Evolutionary conservation across 2,113 vertebrate species (phyloP).

Genomic region (Chaenogobius annularis): DNA sequence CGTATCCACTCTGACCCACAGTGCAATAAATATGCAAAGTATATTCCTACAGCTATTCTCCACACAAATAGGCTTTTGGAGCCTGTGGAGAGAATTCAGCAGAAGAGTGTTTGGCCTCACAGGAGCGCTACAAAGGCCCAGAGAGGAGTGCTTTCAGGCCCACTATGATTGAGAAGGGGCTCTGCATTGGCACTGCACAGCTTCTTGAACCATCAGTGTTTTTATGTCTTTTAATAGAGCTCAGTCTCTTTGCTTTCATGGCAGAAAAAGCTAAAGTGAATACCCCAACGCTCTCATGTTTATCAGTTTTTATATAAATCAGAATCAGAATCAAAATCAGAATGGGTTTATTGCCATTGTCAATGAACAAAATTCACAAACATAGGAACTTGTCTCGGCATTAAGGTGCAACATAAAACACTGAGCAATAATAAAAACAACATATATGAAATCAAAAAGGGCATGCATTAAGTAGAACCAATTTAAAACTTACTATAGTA

Average conservation of each 20-base stretch:
- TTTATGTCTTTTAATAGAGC: slow-evolving; percentile 23
- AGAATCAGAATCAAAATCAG: too few relatives aligned
- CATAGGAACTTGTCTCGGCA: too few relatives aligned
- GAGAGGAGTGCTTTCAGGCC: slow-evolving; percentile 32
- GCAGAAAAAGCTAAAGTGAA: background rate
- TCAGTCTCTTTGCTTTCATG: background rate
- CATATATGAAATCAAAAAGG: too few relatives aligned
- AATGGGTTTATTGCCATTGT: too few relatives aligned
- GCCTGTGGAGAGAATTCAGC: slow-evolving; percentile 7
- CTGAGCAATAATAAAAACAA: too few relatives aligned
- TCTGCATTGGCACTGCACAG: slow-evolving; percentile 13
- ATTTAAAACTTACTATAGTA: too few relatives aligned
- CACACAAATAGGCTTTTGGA: slow-evolving; percentile 3
- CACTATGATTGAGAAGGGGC: slow-evolving; percentile 15
- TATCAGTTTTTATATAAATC: background rate
- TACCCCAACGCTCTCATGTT: background rate
- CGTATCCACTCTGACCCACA: slow-evolving; percentile 7
- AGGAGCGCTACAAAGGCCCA: slow-evolving; percentile 21
- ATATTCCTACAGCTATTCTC: slow-evolving; percentile 1
- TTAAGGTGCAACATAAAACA: too few relatives aligned
- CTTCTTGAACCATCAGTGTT: slow-evolving; percentile 17
- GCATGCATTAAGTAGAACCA: too few relatives aligned
- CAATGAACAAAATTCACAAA: too few relatives aligned
- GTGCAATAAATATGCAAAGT: slow-evolving; percentile 14
- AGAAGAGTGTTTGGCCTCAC: slow-evolving; percentile 14